Evolutionary conservation across 2,797 vertebrate species (phyloP), one percentile per base, ranked within the genome.

Genomic region (Danionella dracula): DNA sequence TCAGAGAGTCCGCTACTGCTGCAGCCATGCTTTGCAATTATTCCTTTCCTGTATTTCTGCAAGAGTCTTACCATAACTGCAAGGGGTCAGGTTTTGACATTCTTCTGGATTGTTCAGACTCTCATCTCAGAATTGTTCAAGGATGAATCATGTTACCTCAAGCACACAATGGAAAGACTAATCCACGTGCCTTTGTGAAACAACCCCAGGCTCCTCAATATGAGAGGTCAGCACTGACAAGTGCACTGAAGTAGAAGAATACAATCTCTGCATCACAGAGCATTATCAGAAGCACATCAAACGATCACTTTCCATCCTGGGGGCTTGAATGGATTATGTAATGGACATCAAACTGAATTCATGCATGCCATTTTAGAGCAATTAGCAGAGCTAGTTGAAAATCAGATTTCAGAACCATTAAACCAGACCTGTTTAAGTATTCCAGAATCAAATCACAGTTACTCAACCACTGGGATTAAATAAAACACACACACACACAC

Each of bases 211-310:
- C 37, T 31, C 29, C 10, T 63, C 38, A 53, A 19, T n/a, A 21
- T n/a, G 0, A 51, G 29, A 31, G 23, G 34, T 11, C 58, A 61
- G 13, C 17, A n/a, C 37, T 23, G 48, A 53, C 49, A 53, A n/a
- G 50, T 34, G 38, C 38, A 54, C n/a, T 64, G 27, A 35, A 54
- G 41, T 48, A 40, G 54, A 62, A 61, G 15, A 8, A 44, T 40
- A 41, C 16, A 4, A n/a, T 31, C 29, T 63, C 41, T 49, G 59
- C 35, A 55, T 49, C 35, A 27, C 6, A 62, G 9, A 58, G 38
- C 10, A 5, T 8, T 41, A 12, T 37, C n/a, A 42, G 38, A 44
- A 44, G 27, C 55, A 35, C 31, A 23, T 9, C 29, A 20, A 58
- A 19, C 13, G 27, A 21, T n/a, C 20, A 17, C 15, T 19, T 50